Evolutionary conservation across 2,888 invertebrate species (phyloP).

Genomic region (Cheilosia soror): DNA sequence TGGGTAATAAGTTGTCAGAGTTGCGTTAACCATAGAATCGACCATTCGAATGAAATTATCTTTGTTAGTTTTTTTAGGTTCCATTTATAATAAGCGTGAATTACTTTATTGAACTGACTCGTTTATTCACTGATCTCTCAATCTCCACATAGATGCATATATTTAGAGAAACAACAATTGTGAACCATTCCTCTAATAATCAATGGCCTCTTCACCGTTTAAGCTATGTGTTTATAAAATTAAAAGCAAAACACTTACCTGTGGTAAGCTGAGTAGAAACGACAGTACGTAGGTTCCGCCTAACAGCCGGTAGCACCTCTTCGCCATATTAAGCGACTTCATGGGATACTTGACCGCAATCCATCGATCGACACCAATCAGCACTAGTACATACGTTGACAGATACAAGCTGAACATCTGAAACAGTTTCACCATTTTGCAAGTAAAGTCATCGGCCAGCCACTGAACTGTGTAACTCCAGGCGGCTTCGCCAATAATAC

Average conservation of each 20-base stretch:
- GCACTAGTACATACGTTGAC: conserved; percentile 92
- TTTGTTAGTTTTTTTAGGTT: neutral
- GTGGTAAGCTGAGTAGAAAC: conserved; percentile 90
- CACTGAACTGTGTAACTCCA: conserved; percentile 93
- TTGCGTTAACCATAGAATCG: too few relatives aligned
- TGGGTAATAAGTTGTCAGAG: too few relatives aligned
- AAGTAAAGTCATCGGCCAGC: conserved; percentile 90
- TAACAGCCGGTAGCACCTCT: conserved; percentile 88
- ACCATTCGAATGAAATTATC: too few relatives aligned
- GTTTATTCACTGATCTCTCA: too few relatives aligned
- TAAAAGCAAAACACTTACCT: conserved; percentile 86
- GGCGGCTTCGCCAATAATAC: conserved; percentile 91
- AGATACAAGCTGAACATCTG: conserved; percentile 93
- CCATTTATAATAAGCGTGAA: neutral
- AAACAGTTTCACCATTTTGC: conserved; percentile 91
- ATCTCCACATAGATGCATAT: neutral
- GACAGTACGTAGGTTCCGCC: conserved; percentile 90
- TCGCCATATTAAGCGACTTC: conserved; percentile 88
- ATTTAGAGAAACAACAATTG: too few relatives aligned
- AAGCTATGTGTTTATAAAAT: too few relatives aligned
- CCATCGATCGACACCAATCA: conserved; percentile 93
- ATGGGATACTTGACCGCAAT: conserved; percentile 92
- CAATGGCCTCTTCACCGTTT: too few relatives aligned
- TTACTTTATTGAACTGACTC: too few relatives aligned
- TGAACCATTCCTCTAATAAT: too few relatives aligned